Evolutionary conservation across 1,140 invertebrate species (phyloP).

Genomic region (Apis dorsata): DNA sequence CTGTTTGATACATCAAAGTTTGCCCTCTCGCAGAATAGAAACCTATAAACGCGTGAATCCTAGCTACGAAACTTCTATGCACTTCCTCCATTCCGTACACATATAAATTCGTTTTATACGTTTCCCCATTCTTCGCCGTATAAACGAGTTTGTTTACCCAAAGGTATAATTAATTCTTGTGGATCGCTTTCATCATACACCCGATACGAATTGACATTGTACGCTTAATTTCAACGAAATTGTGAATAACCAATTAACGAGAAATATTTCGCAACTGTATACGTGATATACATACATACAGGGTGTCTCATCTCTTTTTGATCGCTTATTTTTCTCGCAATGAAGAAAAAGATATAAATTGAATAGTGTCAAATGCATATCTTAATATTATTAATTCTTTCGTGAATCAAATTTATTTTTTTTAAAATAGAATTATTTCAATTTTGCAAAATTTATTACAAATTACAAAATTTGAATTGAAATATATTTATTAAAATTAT

Average conservation of each 20-base stretch:
- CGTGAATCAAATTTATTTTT: too few species aligned
- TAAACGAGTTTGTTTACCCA: slow-evolving; percentile 46
- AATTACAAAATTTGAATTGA: too few species aligned
- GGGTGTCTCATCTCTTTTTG: too few species aligned
- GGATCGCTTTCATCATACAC: slow-evolving; percentile 34
- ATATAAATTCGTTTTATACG: slow-evolving; percentile 32
- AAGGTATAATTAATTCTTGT: slow-evolving; percentile 54
- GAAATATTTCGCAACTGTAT: neutral
- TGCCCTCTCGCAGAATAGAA: slow-evolving; percentile 4
- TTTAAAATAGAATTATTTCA: too few species aligned
- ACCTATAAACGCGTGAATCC: slow-evolving; percentile 10
- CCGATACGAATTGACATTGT: slow-evolving; percentile 35
- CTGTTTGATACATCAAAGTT: slow-evolving; percentile 31
- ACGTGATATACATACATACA: too few species aligned
- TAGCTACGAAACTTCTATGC: neutral
- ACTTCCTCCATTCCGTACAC: neutral
- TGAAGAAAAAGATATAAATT: too few species aligned
- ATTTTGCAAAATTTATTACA: too few species aligned
- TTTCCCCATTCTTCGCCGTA: slow-evolving; percentile 36
- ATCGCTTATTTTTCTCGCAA: too few species aligned
- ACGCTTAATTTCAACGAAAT: slow-evolving; percentile 25
- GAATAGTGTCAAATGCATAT: too few species aligned
- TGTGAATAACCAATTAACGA: slow-evolving; percentile 57
- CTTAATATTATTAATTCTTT: too few species aligned
- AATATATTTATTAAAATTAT: too few species aligned